These are phyloP conservation scores for Galeruca laticollis DNA, from an alignment of 2,888 invertebrate genomes.

Conservation along the genomic window DNA sequence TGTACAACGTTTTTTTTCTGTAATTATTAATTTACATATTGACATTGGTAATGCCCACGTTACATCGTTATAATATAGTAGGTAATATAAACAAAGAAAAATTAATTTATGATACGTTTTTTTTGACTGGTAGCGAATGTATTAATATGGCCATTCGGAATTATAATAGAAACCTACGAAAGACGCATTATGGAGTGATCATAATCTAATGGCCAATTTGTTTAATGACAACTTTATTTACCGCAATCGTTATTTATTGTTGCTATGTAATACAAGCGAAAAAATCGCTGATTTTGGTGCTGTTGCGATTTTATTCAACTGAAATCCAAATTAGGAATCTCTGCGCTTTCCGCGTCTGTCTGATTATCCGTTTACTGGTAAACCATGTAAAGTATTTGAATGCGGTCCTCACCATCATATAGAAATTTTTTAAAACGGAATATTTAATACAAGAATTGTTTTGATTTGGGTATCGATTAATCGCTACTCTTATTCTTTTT, in stretches of 20 bases:
- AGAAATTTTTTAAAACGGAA: too few relatives aligned
- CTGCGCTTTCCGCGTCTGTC: too few relatives aligned
- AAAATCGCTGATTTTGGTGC: background rate
- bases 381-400: too few relatives aligned
- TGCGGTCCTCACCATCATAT: too few relatives aligned
- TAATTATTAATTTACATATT: constrained; percentile 29
- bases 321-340: constrained; percentile 3
- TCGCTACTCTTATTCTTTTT: too few relatives aligned
- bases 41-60: constrained; percentile 39
- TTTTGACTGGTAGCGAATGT: constrained; percentile 36
- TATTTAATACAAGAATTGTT: too few relatives aligned
- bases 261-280: background rate
- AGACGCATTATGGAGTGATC: constrained; percentile 38
- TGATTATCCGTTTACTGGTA: too few relatives aligned
- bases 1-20: constrained; percentile 18
- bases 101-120: constrained; percentile 31
- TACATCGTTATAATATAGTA: constrained; percentile 25
- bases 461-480: too few relatives aligned
- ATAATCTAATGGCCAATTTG: constrained; percentile 30
- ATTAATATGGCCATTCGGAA: constrained; percentile 38
- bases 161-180: constrained; percentile 45
- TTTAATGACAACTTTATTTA: constrained; percentile 32
- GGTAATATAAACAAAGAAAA: constrained; percentile 40
- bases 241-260: constrained; percentile 11
- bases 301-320: background rate